Evolutionary conservation across 2,888 invertebrate species (phyloP).

Genomic region (Schizaphis graminum): DNA sequence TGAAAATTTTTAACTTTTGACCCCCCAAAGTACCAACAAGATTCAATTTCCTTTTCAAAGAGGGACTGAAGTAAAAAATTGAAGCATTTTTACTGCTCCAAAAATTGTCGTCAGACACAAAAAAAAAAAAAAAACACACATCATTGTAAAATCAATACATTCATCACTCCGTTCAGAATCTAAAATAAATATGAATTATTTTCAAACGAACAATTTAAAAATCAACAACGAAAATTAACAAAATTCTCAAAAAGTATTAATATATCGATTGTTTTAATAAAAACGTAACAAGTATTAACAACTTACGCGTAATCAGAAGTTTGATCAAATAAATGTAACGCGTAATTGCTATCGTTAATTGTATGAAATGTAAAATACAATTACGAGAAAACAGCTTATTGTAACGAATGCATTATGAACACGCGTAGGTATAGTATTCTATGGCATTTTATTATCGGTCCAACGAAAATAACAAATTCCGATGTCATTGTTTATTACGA

Average conservation of each 20-base stretch:
- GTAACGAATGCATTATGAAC: neutral
- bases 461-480: neutral
- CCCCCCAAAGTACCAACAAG: too few relatives aligned
- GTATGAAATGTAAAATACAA: neutral
- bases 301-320: neutral
- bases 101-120: too few relatives aligned
- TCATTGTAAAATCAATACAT: too few relatives aligned
- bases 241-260: neutral
- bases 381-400: neutral
- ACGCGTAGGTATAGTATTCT: neutral
- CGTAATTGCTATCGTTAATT: neutral
- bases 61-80: too few relatives aligned
- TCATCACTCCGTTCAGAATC: too few relatives aligned
- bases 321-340: too few relatives aligned
- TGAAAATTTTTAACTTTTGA: too few relatives aligned
- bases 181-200: neutral
- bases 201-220: neutral
- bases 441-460: neutral
- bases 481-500: neutral
- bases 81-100: too few relatives aligned
- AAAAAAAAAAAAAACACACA: too few relatives aligned
- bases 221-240: neutral
- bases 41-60: too few relatives aligned
- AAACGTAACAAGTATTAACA: neutral
- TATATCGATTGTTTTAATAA: neutral